Conservation (phyloP, 2,113 vertebrate species). For the Vulpes vulpes region DNA sequence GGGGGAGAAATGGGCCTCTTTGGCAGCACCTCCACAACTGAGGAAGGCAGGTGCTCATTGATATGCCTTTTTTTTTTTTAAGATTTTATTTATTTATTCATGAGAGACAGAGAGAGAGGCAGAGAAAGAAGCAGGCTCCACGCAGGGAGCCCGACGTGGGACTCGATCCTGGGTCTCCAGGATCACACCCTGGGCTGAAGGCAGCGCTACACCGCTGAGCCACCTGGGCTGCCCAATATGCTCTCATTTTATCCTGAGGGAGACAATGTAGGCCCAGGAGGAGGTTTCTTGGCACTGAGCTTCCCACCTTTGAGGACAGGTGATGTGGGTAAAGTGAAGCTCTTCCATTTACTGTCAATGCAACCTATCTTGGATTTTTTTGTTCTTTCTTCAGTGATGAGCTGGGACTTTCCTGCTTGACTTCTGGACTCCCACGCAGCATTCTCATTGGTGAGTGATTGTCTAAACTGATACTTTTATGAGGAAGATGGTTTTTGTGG, state of each 20-base stretch:
- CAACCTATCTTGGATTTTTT: background rate
- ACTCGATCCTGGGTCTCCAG: too few relatives aligned
- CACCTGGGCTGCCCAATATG: too few relatives aligned
- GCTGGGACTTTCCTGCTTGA: background rate
- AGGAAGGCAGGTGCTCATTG: background rate
- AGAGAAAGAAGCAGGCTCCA: too few relatives aligned
- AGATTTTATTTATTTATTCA: too few relatives aligned
- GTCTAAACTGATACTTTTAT: background rate
- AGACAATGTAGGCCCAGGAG: background rate
- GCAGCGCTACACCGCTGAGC: too few relatives aligned
- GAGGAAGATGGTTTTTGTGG: background rate
- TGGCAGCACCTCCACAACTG: background rate
- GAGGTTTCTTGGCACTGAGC: background rate
- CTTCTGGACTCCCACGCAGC: background rate
- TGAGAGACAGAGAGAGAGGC: too few relatives aligned
- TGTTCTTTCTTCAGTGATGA: background rate
- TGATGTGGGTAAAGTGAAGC: background rate
- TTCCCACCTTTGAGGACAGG: background rate
- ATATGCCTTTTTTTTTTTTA: too few relatives aligned
- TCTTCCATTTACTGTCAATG: rapidly evolving
- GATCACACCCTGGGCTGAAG: too few relatives aligned
- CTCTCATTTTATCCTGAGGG: background rate
- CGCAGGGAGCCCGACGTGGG: too few relatives aligned
- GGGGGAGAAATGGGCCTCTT: background rate
- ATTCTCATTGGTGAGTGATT: background rate